Base-by-base conservation (phyloP, 2,113 vertebrate species). In the Turnix velox region DNA sequence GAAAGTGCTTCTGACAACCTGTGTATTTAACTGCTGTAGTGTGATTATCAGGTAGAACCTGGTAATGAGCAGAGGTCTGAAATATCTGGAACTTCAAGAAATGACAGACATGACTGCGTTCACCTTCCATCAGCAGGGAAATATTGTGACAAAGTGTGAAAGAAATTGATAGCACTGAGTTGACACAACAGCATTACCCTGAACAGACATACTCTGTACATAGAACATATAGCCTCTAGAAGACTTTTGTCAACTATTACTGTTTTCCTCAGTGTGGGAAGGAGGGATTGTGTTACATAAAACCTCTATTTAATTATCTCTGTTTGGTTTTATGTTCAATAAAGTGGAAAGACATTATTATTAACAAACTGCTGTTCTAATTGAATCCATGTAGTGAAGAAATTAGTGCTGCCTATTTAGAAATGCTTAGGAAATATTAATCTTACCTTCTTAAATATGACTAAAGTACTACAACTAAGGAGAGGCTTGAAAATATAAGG, bases 11-110 rank as follows among this genome's bases (percentile, higher is more conserved):
- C 20, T 45, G 20, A 30, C 80, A 9, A 35, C 51, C 84, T 14
- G 52, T 73, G 27, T 28, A 80, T 46, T 57, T 65, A 90, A 65
- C 39, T 73, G 18, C 33, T 86, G 25, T 25, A 66, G 40, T 0
- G 0, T 45, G 45, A 72, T 75, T 94, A 94, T 73, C 46, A 12
- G 52, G 40, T 5, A 84, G 84, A 94, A 67, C 20, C 28, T 9
- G 14, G 5, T 58, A 95, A 54, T 88, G 79, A 81, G 83, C 61
- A 86, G 4, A 87, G 75, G 65, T 6, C 25, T 83, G 81, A 88
- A 94, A 88, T 81, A 65, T 91, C 65, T 67, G 63, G 90, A 96
- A 73, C 69, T 79, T 15, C 78, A 39, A 42, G 57, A n/a, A n/a
- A 31, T 83, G 61, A 89, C 75, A 82, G 83, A 74, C 92, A 92